A percentile compares a stretch with the other conserved stretches of the same genome.
phyloP scores from a whole-genome alignment of 2,888 invertebrate genomes.

The Digitonthophagus gazella region DNA sequence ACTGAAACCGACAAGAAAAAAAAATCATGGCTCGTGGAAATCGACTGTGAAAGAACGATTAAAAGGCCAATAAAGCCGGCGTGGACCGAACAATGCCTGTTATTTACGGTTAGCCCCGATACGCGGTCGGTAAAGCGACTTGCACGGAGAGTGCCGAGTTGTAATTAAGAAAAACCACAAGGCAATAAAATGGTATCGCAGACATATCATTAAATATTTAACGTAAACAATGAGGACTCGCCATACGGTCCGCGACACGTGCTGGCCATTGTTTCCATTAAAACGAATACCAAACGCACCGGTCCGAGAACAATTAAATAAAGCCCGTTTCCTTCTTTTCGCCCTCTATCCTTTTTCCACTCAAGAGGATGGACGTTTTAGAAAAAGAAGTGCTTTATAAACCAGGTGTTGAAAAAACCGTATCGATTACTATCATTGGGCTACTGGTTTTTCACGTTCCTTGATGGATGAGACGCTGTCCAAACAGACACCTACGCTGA shows the following conservation, averaged over 20 bases:
- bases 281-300: conserved; percentile 20
- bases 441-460: conserved; percentile 3
- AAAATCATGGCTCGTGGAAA: neutral
- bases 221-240: conserved; percentile 13
- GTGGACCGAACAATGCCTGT: neutral
- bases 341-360: neutral
- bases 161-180: neutral
- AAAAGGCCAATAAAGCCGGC: neutral
- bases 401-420: neutral
- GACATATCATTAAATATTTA: conserved; percentile 19
- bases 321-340: neutral
- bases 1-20: neutral
- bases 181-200: neutral
- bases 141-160: neutral
- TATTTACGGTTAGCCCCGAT: neutral
- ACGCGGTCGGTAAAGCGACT: neutral
- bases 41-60: neutral
- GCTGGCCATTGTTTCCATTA: conserved; percentile 23
- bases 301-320: conserved; percentile 13
- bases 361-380: neutral
- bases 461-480: neutral
- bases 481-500: neutral
- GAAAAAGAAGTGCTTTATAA: neutral
- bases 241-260: conserved; percentile 24
- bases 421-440: conserved; percentile 1